Evolutionary conservation across 2,888 invertebrate genomes (phyloP).

Genomic region (Troides aeacus): DNA sequence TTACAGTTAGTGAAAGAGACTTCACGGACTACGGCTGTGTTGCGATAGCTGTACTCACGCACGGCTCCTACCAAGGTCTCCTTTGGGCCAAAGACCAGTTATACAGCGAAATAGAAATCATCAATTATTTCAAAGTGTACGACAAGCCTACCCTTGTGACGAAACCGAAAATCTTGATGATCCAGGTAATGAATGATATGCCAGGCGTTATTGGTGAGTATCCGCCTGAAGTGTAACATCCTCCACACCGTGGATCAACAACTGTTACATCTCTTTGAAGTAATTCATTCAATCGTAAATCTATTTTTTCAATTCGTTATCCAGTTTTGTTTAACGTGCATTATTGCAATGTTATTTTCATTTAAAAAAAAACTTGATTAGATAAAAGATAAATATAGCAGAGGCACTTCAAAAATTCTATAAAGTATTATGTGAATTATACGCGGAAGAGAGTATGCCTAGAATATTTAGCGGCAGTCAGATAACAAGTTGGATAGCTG

Average conservation of each 20-base stretch:
- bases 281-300: too few species aligned
- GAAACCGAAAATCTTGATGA: constrained; percentile 61
- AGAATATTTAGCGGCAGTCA: neutral
- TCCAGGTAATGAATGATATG: constrained; percentile 50
- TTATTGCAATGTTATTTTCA: too few species aligned
- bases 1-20: constrained; percentile 45
- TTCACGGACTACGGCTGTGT: constrained; percentile 65
- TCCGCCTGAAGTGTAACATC: too few species aligned
- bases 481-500: constrained; percentile 5
- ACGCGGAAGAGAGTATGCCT: constrained; percentile 2
- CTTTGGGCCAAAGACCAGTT: constrained; percentile 55
- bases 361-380: too few species aligned
- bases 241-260: too few species aligned
- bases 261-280: too few species aligned
- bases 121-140: constrained; percentile 56
- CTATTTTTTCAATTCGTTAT: too few species aligned
- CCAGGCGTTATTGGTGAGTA: too few species aligned
- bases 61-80: constrained; percentile 55
- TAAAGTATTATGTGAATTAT: neutral
- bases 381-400: neutral
- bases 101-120: constrained; percentile 59
- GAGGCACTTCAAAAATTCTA: neutral
- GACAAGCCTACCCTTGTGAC: constrained; percentile 56
- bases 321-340: too few species aligned
- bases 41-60: constrained; percentile 59